Conservation (phyloP, 2,797 vertebrate species). For the Atherinosoma microstoma region DNA sequence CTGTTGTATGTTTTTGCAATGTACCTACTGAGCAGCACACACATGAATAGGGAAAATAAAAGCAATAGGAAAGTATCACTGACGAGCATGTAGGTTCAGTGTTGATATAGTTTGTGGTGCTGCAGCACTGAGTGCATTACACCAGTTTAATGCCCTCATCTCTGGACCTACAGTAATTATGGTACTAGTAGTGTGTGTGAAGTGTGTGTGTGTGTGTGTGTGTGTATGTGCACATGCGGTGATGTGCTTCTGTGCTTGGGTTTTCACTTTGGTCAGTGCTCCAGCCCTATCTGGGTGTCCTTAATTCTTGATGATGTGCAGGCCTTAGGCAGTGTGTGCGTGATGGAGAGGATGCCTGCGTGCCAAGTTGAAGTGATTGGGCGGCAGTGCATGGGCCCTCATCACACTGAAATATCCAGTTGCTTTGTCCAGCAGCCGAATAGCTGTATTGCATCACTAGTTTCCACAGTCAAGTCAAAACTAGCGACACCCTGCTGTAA, state of each 20-base stretch:
- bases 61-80: conserved; percentile 50
- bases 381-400: conserved; percentile 58
- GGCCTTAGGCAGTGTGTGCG: conserved; percentile 82
- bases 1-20: conserved; percentile 54
- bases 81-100: conserved; percentile 54
- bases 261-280: conserved; percentile 81
- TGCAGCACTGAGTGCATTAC: conserved; percentile 71
- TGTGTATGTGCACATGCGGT: conserved; percentile 31
- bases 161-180: conserved; percentile 76
- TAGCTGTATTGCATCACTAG: conserved; percentile 18
- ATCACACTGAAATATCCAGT: conserved; percentile 52
- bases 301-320: conserved; percentile 88
- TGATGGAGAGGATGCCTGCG: conserved; percentile 83
- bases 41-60: conserved; percentile 56
- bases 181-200: conserved; percentile 64
- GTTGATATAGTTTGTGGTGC: conserved; percentile 58
- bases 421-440: conserved; percentile 54
- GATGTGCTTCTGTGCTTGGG: conserved; percentile 62
- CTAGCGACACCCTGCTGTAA: conserved; percentile 58
- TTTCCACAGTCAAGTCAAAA: conserved; percentile 47
- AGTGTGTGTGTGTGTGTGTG: conserved; percentile 37
- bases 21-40: conserved; percentile 29
- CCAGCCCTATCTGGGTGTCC: conserved; percentile 85
- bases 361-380: conserved; percentile 79
- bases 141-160: conserved; percentile 80